Evolutionary conservation across 2,888 invertebrate species (phyloP), one percentile per base, ranked within the genome.

Genomic region (Xestia c-nigrum): DNA sequence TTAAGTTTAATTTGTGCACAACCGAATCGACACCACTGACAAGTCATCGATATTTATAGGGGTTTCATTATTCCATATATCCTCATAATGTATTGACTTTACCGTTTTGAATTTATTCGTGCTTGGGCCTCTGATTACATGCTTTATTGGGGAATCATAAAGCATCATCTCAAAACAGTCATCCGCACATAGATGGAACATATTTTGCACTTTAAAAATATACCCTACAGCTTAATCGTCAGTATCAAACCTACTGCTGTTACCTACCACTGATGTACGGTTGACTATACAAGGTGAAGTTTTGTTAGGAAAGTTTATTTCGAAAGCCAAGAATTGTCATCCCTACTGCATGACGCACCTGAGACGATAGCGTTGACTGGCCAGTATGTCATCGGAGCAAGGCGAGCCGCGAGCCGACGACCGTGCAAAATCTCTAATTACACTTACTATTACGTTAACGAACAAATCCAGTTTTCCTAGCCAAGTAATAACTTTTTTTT

Each of bases 371-470:
- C 87, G 89, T 91, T 88, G 91, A 92, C 91, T 91, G 91, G 91
- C 90, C 90, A 94, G 93, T 93, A 91, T 94, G 93, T 93, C 95
- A 94, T 90, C 91, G 91, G 93, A 92, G 90, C 93, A 93, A 91
- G 90, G 90, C 91, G 90, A 92, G 86, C 82, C 81, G 10, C 31
- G 31, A 31, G 9, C 40, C 40, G 40, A 5, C 38, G 88, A 90
- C 87, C 91, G 90, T 85, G 87, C 80, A 86, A 87, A 90, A 91
- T 91, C 85, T 76, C 72, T 90, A 89, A 91, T 89, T 87, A 79
- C 78, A 88, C 81, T 76, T 31, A 59, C 59, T 38, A 59, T 61
- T 50, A 21, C 31, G 59, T 31, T 59, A 16, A 59, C 24, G 16
- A 59, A 16, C 24, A 31, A 31, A 59, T 59, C 59, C 59, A 16